A percentile compares a stretch with the other conserved stretches of the same genome.
These are phyloP conservation scores for Idris sp. DNA, from an alignment of 1,140 invertebrate genomes.

Conservation along the genomic window DNA sequence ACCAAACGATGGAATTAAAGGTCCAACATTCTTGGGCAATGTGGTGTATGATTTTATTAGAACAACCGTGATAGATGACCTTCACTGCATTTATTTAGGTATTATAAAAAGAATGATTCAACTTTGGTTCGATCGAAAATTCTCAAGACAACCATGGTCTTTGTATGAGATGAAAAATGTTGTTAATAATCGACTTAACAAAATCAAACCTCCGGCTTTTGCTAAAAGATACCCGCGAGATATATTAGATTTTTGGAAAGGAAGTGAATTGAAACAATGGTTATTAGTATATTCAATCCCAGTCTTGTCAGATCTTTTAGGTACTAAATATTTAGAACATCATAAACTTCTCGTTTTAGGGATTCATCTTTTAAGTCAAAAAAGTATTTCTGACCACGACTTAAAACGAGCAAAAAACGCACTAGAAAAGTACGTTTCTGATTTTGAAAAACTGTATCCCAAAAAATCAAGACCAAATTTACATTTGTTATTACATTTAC, in stretches of 20 bases:
- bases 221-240: neutral
- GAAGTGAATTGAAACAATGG: neutral
- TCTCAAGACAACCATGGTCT: neutral
- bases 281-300: neutral
- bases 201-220: neutral
- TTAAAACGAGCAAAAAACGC: constrained; percentile 2
- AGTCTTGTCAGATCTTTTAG: neutral
- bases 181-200: neutral
- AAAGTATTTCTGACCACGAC: neutral
- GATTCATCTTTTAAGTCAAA: neutral
- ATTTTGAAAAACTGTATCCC: neutral
- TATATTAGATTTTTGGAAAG: neutral
- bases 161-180: neutral
- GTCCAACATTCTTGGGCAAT: neutral
- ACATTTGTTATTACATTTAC: neutral
- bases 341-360: neutral
- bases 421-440: neutral
- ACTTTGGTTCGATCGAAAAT: neutral
- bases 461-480: too few relatives aligned
- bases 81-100: neutral
- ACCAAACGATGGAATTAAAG: constrained; percentile 1
- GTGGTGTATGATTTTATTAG: neutral
- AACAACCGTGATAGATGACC: neutral
- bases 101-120: neutral
- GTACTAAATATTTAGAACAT: neutral